Evolutionary conservation across 53 echinoderm and acorn worm species (phyloP), one percentile per base, ranked within the genome.

Genomic region (Astropecten irregularis): DNA sequence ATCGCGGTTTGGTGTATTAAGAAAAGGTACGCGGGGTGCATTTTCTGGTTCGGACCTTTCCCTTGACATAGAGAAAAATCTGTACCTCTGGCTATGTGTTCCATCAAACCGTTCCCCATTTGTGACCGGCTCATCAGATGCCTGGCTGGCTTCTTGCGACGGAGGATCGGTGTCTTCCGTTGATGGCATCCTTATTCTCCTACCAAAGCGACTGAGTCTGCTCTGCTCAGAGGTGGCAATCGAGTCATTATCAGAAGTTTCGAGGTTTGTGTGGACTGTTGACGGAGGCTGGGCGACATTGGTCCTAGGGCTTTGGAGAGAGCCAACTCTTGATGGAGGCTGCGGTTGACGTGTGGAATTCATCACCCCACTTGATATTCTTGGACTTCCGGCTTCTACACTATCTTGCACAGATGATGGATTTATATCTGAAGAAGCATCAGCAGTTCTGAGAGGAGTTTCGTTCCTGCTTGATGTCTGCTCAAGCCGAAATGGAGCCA

Each of bases 1-100:
- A 50, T 79, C 79, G 0, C 79, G 31, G 47, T 48, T 60, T n/a
- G 79, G 61, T 6, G 79, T 79, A 6, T 8, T 42, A 25, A 46
- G 44, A 0, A 35, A 20, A 4, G 59, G 29, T 20, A 52, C 13
- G n/a, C 36, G 71, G 31, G 9, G n/a, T 11, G 38, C 62, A 16
- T 46, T 19, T 26, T 47, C 31, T 7, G 79, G 30, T 34, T 31
- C 18, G 2, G 62, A n/a, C 26, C 29, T 29, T 32, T 47, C 32
- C 46, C 63, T 3, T 32, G 79, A 62, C 27, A 62, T 19, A 22
- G 79, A 5, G 30, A 58, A 76, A 44, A 76, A 76, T 40, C 57
- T 36, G 57, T 58, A 76, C 39, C 76, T 76, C 57, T 58, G 76
- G 28, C 58, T 38, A 42, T 76, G 56, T 22, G 76, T 76, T 58